A percentile compares a stretch with the other conserved stretches of the same genome.
These are phyloP conservation scores for Sclerurus mexicanus DNA, from an alignment of 2,113 vertebrate genomes.

Conservation along the genomic window DNA sequence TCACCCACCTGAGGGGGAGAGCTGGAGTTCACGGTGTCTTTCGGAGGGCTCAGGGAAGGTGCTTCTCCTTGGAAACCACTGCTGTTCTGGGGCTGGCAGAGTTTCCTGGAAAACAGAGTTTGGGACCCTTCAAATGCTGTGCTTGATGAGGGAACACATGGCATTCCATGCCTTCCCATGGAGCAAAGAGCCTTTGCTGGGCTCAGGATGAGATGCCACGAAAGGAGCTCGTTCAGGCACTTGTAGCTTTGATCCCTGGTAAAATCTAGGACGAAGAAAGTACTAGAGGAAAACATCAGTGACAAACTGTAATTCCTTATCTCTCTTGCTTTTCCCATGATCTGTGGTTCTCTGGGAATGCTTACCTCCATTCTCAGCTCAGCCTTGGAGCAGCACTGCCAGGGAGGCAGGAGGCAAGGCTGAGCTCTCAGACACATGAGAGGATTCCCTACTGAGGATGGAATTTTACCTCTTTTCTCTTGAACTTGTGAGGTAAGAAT, in stretches of 20 bases:
- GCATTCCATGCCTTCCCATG: not conserved
- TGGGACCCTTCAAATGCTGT: accelerated
- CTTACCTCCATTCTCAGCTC: too few species aligned
- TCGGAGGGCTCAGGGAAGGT: slow-evolving; percentile 82
- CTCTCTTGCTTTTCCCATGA: accelerated
- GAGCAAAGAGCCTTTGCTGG: not conserved
- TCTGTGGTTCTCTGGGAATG: not conserved
- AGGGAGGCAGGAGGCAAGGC: not conserved
- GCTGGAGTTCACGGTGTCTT: slow-evolving; percentile 77
- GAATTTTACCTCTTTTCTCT: not conserved
- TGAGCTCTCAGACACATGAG: accelerated
- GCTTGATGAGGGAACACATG: not conserved
- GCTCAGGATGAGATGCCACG: not conserved
- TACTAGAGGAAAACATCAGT: accelerated
- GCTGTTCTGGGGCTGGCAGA: slow-evolving; percentile 80
- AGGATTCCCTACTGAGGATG: not conserved
- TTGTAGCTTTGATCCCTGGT: accelerated
- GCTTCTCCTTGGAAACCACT: slow-evolving; percentile 71
- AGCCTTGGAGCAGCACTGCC: accelerated
- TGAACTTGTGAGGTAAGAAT: not conserved
- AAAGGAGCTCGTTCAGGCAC: not conserved
- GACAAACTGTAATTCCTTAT: accelerated
- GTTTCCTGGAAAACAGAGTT: slow-evolving; percentile 78
- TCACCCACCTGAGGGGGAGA: slow-evolving; percentile 87
- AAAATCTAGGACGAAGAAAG: not conserved